Conservation (phyloP, 2,113 vertebrate species). For the Neogobius melanostomus region DNA sequence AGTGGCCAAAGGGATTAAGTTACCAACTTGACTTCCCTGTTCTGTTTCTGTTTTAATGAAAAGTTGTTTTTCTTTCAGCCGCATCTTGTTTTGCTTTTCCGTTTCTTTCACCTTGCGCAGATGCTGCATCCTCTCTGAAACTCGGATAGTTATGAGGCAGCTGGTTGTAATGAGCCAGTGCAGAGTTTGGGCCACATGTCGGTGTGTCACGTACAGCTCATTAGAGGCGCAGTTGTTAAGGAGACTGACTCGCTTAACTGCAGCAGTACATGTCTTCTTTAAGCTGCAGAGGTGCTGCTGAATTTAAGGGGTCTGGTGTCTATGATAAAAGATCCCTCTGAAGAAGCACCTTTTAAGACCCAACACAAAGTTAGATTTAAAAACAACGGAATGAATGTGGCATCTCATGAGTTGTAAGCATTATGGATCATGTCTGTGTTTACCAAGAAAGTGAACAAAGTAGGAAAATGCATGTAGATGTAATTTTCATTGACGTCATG, state of each 20-base stretch:
- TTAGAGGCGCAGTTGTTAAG: constrained; percentile 55
- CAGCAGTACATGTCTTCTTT: constrained; percentile 23
- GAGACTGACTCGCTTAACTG: constrained; percentile 28
- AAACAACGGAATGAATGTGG: neutral
- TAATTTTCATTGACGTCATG: neutral
- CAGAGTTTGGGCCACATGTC: constrained; percentile 44
- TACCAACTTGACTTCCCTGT: constrained; percentile 15
- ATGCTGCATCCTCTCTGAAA: constrained; percentile 36
- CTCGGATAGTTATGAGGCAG: constrained; percentile 38
- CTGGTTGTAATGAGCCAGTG: constrained; percentile 56
- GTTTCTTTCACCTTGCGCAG: constrained; percentile 36
- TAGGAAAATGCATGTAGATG: neutral
- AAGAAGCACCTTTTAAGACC: constrained; percentile 12
- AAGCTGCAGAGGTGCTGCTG: constrained; percentile 19
- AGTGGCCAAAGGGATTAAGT: constrained; percentile 14
- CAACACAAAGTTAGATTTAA: neutral
- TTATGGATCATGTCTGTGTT: neutral
- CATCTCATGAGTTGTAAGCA: neutral
- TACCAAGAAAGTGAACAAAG: neutral
- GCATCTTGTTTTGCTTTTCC: constrained; percentile 20
- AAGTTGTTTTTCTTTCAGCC: constrained; percentile 9
- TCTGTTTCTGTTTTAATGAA: constrained; percentile 28
- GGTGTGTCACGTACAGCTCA: constrained; percentile 35
- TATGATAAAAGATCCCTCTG: constrained; percentile 6
- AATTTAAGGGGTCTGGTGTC: constrained; percentile 12